Conservation (phyloP, 2,797 vertebrate species). For the Notolabrus celidotus region DNA sequence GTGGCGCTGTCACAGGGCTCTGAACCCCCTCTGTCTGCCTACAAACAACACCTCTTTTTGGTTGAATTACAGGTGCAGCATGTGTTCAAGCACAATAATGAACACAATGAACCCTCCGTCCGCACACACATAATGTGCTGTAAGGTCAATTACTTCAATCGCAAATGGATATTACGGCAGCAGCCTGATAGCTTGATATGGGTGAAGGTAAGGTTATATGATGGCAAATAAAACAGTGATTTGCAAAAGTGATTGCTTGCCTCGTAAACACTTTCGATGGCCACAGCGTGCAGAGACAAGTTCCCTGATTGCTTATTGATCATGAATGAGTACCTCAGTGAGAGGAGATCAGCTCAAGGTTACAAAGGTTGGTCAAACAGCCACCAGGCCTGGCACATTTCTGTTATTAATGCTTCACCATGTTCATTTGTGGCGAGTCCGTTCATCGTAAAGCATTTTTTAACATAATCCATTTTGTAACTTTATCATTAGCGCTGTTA, state of each 20-base stretch:
- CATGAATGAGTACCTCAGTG: slow-evolving; percentile 70
- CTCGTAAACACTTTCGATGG: slow-evolving; percentile 81
- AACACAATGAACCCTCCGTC: slow-evolving; percentile 52
- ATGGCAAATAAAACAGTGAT: slow-evolving; percentile 82
- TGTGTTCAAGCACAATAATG: slow-evolving; percentile 53
- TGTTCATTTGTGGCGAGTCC: slow-evolving; percentile 17
- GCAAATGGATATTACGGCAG: slow-evolving; percentile 53
- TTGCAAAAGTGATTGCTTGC: slow-evolving; percentile 82
- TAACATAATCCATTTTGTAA: background rate
- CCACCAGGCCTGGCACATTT: slow-evolving; percentile 31
- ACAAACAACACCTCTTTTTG: slow-evolving; percentile 32
- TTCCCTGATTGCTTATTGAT: slow-evolving; percentile 87
- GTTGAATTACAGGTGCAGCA: slow-evolving; percentile 36
- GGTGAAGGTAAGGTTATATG: slow-evolving; percentile 74
- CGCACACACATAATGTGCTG: slow-evolving; percentile 48
- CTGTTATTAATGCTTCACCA: slow-evolving; percentile 41
- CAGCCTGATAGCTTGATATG: slow-evolving; percentile 54
- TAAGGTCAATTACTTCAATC: slow-evolving; percentile 70
- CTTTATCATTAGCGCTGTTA: background rate
- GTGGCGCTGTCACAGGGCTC: slow-evolving; percentile 8
- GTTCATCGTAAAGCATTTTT: slow-evolving; percentile 15
- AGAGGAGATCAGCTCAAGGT: slow-evolving; percentile 71
- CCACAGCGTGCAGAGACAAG: slow-evolving; percentile 69
- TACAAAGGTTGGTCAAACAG: slow-evolving; percentile 63
- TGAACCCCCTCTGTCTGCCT: slow-evolving; percentile 22